Evolutionary conservation across 92 coral and sea anemone species (phyloP).

Genomic region (Porites cylindrica): DNA sequence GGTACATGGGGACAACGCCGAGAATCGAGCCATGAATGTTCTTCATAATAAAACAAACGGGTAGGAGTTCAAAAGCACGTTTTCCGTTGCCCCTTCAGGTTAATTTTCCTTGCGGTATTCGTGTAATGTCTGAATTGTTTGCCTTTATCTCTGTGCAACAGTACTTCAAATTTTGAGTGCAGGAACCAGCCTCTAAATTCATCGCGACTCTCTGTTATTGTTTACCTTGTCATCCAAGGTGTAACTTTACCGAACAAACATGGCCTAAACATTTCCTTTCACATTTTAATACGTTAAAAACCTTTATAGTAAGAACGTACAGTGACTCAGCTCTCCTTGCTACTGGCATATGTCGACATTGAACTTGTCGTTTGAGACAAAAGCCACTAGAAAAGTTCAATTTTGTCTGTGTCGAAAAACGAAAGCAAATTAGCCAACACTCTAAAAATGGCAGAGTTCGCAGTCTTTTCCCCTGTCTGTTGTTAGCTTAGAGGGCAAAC

Average conservation of each 20-base stretch:
- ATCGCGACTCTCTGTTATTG: not conserved
- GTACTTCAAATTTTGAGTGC: constrained; percentile 1
- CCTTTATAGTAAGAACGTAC: not conserved
- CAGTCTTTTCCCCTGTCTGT: not conserved
- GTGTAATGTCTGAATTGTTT: constrained; percentile 3
- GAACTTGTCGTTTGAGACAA: constrained; percentile 24
- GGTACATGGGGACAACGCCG: constrained; percentile 43
- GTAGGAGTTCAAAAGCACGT: constrained; percentile 48
- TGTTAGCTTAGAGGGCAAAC: not conserved
- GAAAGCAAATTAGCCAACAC: not conserved
- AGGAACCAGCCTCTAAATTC: constrained; percentile 2
- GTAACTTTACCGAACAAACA: constrained; percentile 11
- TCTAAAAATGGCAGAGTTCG: not conserved
- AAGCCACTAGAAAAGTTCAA: constrained; percentile 29
- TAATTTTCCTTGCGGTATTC: constrained; percentile 39
- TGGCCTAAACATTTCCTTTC: not conserved
- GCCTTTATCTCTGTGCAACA: constrained; percentile 1
- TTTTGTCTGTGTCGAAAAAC: constrained; percentile 25
- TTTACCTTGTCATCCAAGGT: not conserved
- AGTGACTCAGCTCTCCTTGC: constrained; percentile 22
- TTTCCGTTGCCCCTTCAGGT: constrained; percentile 45
- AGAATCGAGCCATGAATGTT: constrained; percentile 21
- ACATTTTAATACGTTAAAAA: not conserved
- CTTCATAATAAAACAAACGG: constrained; percentile 26
- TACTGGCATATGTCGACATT: constrained; percentile 41